Conservation (phyloP, 2,797 vertebrate species). For the Knipowitschia caucasica region DNA sequence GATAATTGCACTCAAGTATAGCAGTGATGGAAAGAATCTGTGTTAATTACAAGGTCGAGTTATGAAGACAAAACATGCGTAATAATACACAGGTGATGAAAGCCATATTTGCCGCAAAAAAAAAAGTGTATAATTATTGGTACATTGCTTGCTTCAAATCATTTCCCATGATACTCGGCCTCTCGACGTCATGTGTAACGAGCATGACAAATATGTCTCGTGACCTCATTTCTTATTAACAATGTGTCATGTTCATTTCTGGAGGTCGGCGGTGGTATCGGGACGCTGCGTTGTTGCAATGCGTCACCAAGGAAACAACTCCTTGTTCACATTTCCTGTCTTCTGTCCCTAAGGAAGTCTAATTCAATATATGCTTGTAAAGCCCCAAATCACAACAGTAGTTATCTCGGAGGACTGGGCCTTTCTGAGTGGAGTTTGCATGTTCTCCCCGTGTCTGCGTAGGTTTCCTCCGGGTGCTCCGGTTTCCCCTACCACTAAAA, state of each 20-base stretch:
- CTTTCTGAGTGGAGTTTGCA: no score
- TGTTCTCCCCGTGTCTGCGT: no score
- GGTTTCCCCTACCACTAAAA: no score
- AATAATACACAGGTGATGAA: conserved; percentile 31
- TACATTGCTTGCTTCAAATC: no score
- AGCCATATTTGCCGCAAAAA: no score
- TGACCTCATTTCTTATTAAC: conserved; percentile 6
- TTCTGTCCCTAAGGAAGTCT: background rate
- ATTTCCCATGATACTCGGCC: background rate
- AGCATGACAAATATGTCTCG: background rate
- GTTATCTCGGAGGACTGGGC: no score
- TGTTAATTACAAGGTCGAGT: conserved; percentile 5
- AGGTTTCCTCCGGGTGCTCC: no score
- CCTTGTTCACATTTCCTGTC: conserved; percentile 11
- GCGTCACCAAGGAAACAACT: conserved; percentile 9
- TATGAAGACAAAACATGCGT: background rate
- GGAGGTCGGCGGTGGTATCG: conserved; percentile 25
- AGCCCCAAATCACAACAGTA: no score
- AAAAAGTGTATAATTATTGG: no score
- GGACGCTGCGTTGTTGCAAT: background rate
- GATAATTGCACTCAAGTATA: background rate
- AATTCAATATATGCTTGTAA: no score
- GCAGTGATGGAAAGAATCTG: background rate
- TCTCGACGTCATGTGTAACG: background rate
- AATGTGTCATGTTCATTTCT: conserved; percentile 11